These are phyloP conservation scores for Eleutherodactylus coqui DNA, from an alignment of 2,797 vertebrate species.

Conservation along the genomic window DNA sequence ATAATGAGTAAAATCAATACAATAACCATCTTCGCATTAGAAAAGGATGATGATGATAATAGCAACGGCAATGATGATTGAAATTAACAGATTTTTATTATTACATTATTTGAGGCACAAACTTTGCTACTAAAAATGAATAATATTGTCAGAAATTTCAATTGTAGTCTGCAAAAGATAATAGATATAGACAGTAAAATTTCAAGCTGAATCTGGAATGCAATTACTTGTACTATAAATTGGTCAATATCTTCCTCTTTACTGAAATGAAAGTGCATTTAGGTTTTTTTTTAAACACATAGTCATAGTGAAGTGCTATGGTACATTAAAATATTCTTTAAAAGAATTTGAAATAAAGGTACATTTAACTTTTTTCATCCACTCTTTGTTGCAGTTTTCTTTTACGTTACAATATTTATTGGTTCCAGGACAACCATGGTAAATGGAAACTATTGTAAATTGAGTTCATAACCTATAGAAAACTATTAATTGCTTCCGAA, in stretches of 20 bases:
- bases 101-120: not conserved
- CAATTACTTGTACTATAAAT: conserved; percentile 22
- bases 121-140: not conserved
- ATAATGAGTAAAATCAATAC: not conserved
- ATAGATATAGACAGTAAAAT: conserved; percentile 1
- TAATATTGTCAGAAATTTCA: not conserved
- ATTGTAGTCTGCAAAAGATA: conserved; percentile 12
- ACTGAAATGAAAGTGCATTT: conserved; percentile 7
- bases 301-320: not conserved
- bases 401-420: too few species aligned
- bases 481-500: too few species aligned
- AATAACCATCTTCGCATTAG: not conserved
- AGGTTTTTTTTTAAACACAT: not conserved
- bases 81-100: not conserved
- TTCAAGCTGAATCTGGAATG: not conserved
- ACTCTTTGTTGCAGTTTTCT: not conserved
- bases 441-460: too few species aligned
- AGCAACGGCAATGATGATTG: not conserved
- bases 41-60: not conserved
- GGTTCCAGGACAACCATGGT: too few species aligned
- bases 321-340: not conserved
- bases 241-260: not conserved
- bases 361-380: not conserved
- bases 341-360: not conserved
- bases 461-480: too few species aligned